A percentile compares a stretch with the other conserved stretches of the same genome.
Conservation (phyloP, 2,797 vertebrate species). For the Crenuchus spilurus region DNA sequence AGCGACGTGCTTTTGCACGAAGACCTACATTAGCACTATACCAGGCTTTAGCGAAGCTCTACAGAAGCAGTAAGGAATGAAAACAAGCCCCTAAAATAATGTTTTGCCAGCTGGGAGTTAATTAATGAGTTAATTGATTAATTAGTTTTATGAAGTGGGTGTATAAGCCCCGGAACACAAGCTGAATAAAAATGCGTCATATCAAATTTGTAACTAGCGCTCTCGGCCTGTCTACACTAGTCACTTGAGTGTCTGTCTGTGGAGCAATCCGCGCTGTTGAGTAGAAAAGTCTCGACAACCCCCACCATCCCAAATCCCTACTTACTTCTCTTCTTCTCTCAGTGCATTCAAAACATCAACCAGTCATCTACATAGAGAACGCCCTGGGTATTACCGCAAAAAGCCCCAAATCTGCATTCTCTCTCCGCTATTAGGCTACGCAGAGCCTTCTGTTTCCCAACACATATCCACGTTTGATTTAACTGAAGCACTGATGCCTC, state of each 20-base stretch:
- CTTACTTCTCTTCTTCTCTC: conserved; percentile 4
- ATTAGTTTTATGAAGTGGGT: no score
- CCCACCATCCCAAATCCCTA: background rate
- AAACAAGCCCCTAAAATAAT: no score
- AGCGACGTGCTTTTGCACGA: no score
- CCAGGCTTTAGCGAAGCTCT: no score
- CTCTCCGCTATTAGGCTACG: conserved; percentile 1
- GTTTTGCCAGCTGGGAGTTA: no score
- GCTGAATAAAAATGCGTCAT: no score
- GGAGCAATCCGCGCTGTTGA: background rate
- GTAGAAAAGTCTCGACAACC: conserved; percentile 43
- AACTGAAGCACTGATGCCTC: background rate
- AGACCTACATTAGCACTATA: no score
- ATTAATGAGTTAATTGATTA: no score
- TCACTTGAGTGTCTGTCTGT: background rate
- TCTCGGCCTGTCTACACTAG: no score
- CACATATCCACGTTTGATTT: background rate
- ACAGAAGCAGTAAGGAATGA: no score
- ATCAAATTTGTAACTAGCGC: no score
- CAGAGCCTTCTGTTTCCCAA: background rate
- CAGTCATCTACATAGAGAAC: conserved; percentile 45
- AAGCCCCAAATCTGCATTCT: conserved; percentile 14
- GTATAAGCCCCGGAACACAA: no score
- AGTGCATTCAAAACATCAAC: conserved; percentile 33
- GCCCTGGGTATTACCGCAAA: conserved; percentile 32